phyloP scores from a whole-genome alignment of 2,888 invertebrate species.

The Drosophila acutilabella region DNA sequence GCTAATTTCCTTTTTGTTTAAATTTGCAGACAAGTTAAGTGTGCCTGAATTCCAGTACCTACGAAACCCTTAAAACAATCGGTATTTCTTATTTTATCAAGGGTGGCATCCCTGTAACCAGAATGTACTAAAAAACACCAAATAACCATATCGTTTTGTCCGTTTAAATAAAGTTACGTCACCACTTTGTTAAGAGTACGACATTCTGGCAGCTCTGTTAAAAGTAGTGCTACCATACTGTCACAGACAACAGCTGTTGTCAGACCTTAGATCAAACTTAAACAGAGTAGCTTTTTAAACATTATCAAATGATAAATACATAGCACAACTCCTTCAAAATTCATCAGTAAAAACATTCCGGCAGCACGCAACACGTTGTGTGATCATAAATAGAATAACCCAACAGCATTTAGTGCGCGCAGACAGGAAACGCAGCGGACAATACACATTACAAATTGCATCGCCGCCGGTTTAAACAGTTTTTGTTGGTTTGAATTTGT shows the following conservation, averaged over 20 bases:
- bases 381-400: slow-evolving; percentile 45
- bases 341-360: slow-evolving; percentile 67
- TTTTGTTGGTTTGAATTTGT: slow-evolving; percentile 43
- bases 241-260: slow-evolving; percentile 5
- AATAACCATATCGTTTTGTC: background rate
- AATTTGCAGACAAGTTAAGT: slow-evolving; percentile 67
- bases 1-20: slow-evolving; percentile 70
- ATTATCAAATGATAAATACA: slow-evolving; percentile 28
- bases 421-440: slow-evolving; percentile 43
- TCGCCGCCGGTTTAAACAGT: slow-evolving; percentile 55
- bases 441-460: slow-evolving; percentile 41
- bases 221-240: slow-evolving; percentile 4
- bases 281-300: slow-evolving; percentile 57
- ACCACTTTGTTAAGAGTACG: background rate
- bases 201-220: background rate
- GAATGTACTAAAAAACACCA: slow-evolving; percentile 24
- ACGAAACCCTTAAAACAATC: slow-evolving; percentile 3
- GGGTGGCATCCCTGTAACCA: slow-evolving; percentile 32
- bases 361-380: slow-evolving; percentile 71
- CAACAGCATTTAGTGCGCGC: slow-evolving; percentile 44
- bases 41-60: slow-evolving; percentile 39
- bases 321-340: slow-evolving; percentile 55
- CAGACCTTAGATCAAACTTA: slow-evolving; percentile 10
- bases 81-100: background rate
- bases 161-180: background rate